Conservation (phyloP, 2,888 invertebrate species). For the Muscina levida region DNA sequence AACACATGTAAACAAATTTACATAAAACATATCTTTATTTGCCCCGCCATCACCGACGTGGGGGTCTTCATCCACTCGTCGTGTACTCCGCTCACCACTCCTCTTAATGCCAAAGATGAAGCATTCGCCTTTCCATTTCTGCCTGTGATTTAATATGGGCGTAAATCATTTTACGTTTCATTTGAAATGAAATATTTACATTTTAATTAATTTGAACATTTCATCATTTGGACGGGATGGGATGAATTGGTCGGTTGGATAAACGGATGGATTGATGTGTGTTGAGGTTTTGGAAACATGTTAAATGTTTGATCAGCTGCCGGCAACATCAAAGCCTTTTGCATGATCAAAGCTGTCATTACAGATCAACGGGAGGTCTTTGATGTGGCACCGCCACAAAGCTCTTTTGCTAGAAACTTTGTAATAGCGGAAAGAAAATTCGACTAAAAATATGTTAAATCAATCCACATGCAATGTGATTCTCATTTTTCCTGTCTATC, state of each 20-base stretch:
- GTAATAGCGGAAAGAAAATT: slow-evolving; percentile 33
- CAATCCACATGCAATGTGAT: slow-evolving; percentile 24
- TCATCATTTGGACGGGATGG: slow-evolving; percentile 34
- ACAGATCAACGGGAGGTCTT: slow-evolving; percentile 70
- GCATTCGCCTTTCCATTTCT: slow-evolving; percentile 12
- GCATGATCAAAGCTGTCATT: slow-evolving; percentile 75
- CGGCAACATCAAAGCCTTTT: slow-evolving; percentile 69
- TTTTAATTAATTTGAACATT: slow-evolving; percentile 58
- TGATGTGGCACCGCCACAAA: slow-evolving; percentile 66
- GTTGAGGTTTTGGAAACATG: slow-evolving; percentile 22
- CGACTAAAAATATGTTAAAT: slow-evolving; percentile 31
- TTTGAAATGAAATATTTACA: slow-evolving; percentile 53
- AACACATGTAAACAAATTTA: slow-evolving; percentile 35
- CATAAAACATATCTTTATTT: slow-evolving; percentile 23
- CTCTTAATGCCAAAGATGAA: slow-evolving; percentile 1
- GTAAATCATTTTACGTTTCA: slow-evolving; percentile 52
- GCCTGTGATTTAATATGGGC: slow-evolving; percentile 18
- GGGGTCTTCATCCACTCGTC: slow-evolving; percentile 13
- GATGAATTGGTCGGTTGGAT: slow-evolving; percentile 2
- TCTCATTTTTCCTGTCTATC: slow-evolving; percentile 46
- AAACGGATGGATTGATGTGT: slow-evolving; percentile 9
- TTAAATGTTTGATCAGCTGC: slow-evolving; percentile 46
- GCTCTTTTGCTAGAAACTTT: slow-evolving; percentile 23
- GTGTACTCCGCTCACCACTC: neutral
- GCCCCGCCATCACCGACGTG: slow-evolving; percentile 25